Conservation (phyloP, 2,797 vertebrate genomes). For the Masticophis lateralis region DNA sequence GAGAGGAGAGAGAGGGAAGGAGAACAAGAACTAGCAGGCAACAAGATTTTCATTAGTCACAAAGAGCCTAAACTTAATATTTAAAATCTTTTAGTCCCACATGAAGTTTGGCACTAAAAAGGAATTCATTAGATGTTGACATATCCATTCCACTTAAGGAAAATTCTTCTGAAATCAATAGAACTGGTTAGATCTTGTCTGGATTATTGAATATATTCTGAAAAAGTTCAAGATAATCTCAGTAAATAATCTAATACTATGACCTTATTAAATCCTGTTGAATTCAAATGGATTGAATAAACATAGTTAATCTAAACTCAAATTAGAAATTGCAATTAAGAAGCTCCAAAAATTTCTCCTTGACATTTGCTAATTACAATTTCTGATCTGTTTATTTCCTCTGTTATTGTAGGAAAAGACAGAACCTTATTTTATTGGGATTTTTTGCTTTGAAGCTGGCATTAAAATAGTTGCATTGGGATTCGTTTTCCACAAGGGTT, state of each 20-base stretch:
- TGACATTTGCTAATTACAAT: background rate
- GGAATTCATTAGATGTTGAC: background rate
- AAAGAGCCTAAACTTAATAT: background rate
- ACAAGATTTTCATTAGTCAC: background rate
- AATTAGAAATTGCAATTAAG: background rate
- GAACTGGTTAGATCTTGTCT: background rate
- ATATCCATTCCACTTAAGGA: background rate
- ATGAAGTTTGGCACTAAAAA: background rate
- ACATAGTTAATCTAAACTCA: background rate
- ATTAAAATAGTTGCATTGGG: conserved; percentile 97
- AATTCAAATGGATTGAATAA: background rate
- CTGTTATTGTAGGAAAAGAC: conserved; percentile 86
- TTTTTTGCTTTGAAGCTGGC: conserved; percentile 98
- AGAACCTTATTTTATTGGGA: conserved; percentile 97
- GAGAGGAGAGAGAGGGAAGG: background rate
- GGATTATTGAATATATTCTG: background rate
- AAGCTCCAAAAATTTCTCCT: background rate
- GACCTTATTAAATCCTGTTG: background rate
- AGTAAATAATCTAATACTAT: background rate
- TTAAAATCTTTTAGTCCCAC: background rate
- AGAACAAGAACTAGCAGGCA: no score
- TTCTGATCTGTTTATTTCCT: conserved; percentile 38
- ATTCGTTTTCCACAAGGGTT: conserved; percentile 97
- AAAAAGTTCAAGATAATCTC: background rate
- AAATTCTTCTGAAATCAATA: background rate